phyloP scores from a whole-genome alignment of 2,113 vertebrate genomes.

The Nibea albiflora region DNA sequence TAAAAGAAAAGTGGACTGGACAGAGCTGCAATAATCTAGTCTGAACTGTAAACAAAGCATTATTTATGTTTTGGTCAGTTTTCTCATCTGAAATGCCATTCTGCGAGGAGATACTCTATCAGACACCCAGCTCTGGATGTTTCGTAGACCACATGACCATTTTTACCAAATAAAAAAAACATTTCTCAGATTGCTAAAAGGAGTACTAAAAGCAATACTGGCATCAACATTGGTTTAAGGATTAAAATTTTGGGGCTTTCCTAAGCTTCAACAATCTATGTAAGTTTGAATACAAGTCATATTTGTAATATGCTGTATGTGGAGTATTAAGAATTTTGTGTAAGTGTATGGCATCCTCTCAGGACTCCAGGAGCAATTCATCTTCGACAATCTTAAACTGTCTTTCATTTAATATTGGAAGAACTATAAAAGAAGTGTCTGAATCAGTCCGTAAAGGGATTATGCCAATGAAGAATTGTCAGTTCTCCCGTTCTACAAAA shows the following conservation, averaged over 20 bases:
- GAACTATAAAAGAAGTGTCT: background rate
- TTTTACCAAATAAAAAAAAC: background rate
- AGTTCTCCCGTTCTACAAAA: slow-evolving; percentile 27
- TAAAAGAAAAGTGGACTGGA: slow-evolving; percentile 30
- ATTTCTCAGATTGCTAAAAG: background rate
- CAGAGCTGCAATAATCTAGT: slow-evolving; percentile 34
- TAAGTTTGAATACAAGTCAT: background rate
- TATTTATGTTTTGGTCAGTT: background rate
- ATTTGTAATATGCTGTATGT: background rate
- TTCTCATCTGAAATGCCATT: background rate
- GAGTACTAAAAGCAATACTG: background rate
- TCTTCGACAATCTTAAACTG: background rate
- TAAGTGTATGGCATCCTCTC: background rate
- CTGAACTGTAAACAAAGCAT: slow-evolving; percentile 23
- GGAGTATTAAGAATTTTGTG: background rate
- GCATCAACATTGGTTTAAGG: background rate
- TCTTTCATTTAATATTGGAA: slow-evolving; percentile 7
- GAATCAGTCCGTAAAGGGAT: slow-evolving; percentile 14
- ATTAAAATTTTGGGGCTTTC: background rate
- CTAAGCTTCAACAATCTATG: background rate
- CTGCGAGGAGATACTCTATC: background rate
- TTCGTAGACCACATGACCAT: background rate
- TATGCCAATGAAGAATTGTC: slow-evolving; percentile 11
- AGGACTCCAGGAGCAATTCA: background rate
- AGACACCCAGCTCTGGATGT: background rate